Base-by-base conservation (phyloP, 2,888 invertebrate species). In the Aquatica leii region DNA sequence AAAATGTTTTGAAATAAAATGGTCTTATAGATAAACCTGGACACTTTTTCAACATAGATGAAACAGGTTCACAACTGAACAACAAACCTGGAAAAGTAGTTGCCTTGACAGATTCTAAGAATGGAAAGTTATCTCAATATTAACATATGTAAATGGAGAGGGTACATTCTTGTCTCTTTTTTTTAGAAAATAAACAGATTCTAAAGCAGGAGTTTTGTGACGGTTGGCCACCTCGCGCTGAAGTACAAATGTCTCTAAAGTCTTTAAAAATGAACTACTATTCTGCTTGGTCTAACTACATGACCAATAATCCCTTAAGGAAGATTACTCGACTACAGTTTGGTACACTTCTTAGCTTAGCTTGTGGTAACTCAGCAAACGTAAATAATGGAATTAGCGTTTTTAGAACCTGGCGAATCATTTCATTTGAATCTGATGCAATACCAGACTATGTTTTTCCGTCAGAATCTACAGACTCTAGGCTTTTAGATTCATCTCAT, bases 31-130 rank as follows among this genome's bases (percentile, higher is more conserved):
- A 43, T 4, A 14, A 43, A 43, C 41, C 41, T 12, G n/a, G 41
- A 8, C 41, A 43, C 41, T 74, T 81, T 20, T 81, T 68, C 56
- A 81, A 81, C 17, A 54, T 41, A 43, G 54, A 54, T 15, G 54
- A 54, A 12, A 54, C 54, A 1, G 41, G 78, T 2, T 59, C 78
- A 2, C 78, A 79, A 58, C 69, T 78, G 2, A 80, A 31, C 9
- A 9, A 31, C 9, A 31, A 31, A 31, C 31, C 31, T 9, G 31
- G 31, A 31, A 9, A 31, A 31, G 31, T 31, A 6, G 9, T 31
- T 9, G 31, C n/a, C n/a, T n/a, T n/a, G n/a, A n/a, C 31, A 31
- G 31, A n/a, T n/a, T n/a, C 5, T 4, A 31, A 31, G 31, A 31
- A 31, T 4, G 31, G 31, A 31, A 31, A 31, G 9, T 31, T 6